Evolutionary conservation across 2,888 invertebrate species (phyloP), one percentile per base, ranked within the genome.

Genomic region (Macaria liturata): DNA sequence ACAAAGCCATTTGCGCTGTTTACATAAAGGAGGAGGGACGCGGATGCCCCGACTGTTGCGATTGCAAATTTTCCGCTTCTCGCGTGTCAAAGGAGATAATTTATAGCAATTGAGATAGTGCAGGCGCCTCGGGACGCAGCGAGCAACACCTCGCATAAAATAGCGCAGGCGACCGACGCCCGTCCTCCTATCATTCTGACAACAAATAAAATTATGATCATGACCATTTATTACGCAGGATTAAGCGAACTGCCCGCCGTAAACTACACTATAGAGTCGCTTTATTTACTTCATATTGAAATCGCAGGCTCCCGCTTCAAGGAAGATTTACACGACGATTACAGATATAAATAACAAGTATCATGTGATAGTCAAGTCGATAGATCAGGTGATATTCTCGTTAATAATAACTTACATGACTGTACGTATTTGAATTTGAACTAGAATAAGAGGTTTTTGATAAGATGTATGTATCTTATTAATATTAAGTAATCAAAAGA

Each of bases 51-150:
- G 72, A 74, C 79, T 79, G 79, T 76, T 75, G 78, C 80, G 75
- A 86, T 88, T 84, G 88, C 84, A 85, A 87, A 88, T 88, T 86
- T 87, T 86, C 84, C 82, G 81, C 83, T 84, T 81, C 85, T 83
- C 81, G 82, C 81, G 79, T 82, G 86, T 87, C 88, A 87, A 87
- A 86, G 81, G 80, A 81, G 75, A 83, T 85, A 83, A 88, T 87
- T 86, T 88, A 88, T 88, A 83, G 83, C 85, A 82, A 88, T 85
- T 83, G 85, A 87, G 87, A 88, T 86, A 84, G 78, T 81, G 80
- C 78, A 80, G 77, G 78, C 82, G 81, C 80, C 79, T 79, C 77
- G 80, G 76, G 80, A 83, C 80, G 74, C 75, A 40, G 49, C 59
- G 61, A 65, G 72, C 75, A 80, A 83, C 83, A 84, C 81, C 81